Evolutionary conservation across 2,113 vertebrate genomes (phyloP), one percentile per base, ranked within the genome.

Genomic region (Xyrauchen texanus): DNA sequence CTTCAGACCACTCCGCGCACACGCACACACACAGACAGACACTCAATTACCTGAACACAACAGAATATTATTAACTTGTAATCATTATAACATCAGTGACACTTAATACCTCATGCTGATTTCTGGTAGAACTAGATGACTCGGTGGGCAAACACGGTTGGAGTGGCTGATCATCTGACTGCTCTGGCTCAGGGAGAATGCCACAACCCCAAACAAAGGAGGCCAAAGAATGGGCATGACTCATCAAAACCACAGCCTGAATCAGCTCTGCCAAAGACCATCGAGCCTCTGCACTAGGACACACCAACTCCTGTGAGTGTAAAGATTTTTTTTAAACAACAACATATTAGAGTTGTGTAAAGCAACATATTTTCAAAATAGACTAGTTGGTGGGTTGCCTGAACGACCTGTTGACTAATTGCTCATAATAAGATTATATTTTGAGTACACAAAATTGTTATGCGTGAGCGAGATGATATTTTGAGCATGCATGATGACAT

Each of bases 221-320:
- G 4, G 93, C 93, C 9, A 98, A 90, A 0, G 96, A 95, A 84
- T 98, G 97, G 80, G 95, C 94, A 44, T 99, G 96, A 0, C 93
- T 93, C 88, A 98, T 94, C 71, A 99, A 92, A 58, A 98, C 93
- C 78, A 99, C 91, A 0, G 96, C 96, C 8, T 98, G 96, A 81
- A 98, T 96, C 77, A 98, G 94, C 77, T 99, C 97, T 0, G 97
- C 97, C 85, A 98, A 89, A 0, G 96, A 98, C 97, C 97, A 98
- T 80, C 94, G 95, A 52, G 89, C 85, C 88, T 93, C 89, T 82
- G 93, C 93, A 0, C 95, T 94, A 0, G 96, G 93, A 90, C 93
- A 95, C 86, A 98, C 92, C 85, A 99, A 91, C 49, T 93, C 94
- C 97, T 99, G 87, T 0, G 3, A 15, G 75, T 73, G 8, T 8